Evolutionary conservation across 2,113 vertebrate genomes (phyloP).

Genomic region (Gallinago paraguaiae): DNA sequence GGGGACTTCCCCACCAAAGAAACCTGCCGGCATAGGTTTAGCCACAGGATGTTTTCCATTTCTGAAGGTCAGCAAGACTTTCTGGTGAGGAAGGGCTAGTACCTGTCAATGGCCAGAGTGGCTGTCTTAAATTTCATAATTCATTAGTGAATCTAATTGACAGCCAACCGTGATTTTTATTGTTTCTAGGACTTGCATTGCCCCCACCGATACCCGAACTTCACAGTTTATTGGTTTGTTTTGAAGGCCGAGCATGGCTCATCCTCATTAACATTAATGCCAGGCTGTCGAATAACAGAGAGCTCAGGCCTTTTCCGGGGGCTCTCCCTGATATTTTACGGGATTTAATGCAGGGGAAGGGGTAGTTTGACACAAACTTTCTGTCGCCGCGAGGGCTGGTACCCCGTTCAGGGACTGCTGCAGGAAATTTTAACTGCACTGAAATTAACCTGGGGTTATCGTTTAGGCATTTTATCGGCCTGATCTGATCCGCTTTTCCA

Average conservation of each 20-base stretch:
- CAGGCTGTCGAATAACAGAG: background rate
- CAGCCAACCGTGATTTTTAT: background rate
- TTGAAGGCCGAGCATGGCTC: background rate
- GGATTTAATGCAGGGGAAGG: background rate
- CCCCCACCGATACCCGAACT: background rate
- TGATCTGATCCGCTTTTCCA: background rate
- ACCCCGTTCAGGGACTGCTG: background rate
- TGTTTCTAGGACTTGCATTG: background rate
- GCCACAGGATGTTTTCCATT: background rate
- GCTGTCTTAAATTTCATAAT: background rate
- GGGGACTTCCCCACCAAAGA: background rate
- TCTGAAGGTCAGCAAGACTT: background rate
- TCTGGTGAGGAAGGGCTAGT: background rate
- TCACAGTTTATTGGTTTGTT: constrained; percentile 15
- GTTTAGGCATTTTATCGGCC: background rate
- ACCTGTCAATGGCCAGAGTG: background rate
- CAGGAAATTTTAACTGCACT: background rate
- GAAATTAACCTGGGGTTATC: constrained; percentile 12
- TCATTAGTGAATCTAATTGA: constrained; percentile 11
- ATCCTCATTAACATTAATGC: background rate
- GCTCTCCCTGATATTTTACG: background rate
- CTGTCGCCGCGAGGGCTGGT: background rate
- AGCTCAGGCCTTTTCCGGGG: background rate
- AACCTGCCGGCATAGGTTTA: background rate
- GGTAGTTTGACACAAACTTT: background rate